Evolutionary conservation across 2,113 vertebrate species (phyloP), one percentile per base, ranked within the genome.

Genomic region (Lethenteron reissneri): DNA sequence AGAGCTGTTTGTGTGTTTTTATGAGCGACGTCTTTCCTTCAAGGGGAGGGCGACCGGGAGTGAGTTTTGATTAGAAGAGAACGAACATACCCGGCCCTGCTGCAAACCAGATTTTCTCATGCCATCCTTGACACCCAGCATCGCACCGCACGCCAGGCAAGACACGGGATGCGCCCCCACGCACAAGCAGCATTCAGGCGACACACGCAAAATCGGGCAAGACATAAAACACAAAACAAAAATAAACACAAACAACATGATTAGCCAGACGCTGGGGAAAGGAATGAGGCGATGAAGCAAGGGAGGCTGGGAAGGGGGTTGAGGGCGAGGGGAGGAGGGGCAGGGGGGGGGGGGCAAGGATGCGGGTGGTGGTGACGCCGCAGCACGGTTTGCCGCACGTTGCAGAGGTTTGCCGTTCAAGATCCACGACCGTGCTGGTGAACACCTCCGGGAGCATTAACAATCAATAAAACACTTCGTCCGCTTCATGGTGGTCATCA

Each of bases 51-150:
- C 8, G 25, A 25, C 9, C 25, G 25, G n/a, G 10, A 68, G n/a
- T 17, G 25, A 25, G 25, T 68, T 17, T 68, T 68, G n/a, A 68
- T 17, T 8, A 68, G 11, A 17, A 68, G 25, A 68, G 1, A 68
- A 68, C 64, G 8, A 68, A 68, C 64, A 68, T 68, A 68, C 64
- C 64, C 64, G n/a, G 64, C 64, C n/a, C 41, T 41, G 41, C 41
- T 41, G 41, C 41, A 41, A 41, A 41, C 41, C 41, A 41, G 41
- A 41, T 41, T 68, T n/a, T 25, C n/a, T 68, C 8, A 68, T 68
- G 64, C 8, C 64, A 68, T 17, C 64, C 11, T 68, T 68, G 64
- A 68, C n/a, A 68, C 21, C 10, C 62, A 15, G 62, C 15, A 68
- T 68, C 62, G 15, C 15, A 68, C 62, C 21, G 6, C 21, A 68